phyloP scores from a whole-genome alignment of 2,113 vertebrate genomes.

The Misgurnus anguillicaudatus region DNA sequence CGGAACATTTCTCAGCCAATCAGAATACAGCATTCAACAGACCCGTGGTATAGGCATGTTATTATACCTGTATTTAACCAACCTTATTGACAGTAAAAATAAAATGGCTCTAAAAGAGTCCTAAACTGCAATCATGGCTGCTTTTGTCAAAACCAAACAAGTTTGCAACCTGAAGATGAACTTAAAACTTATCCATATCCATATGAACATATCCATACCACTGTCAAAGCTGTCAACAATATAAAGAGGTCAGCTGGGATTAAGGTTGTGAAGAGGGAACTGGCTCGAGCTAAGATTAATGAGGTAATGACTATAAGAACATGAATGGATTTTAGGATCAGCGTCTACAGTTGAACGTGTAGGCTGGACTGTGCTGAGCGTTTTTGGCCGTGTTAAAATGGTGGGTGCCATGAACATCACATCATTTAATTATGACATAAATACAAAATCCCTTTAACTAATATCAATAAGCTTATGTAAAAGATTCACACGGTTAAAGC shows the following conservation, averaged over 20 bases:
- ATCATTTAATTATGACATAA: neutral
- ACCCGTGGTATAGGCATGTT: too few species aligned
- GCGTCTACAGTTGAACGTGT: slow-evolving; percentile 28
- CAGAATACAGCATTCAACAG: too few species aligned
- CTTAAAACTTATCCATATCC: slow-evolving; percentile 30
- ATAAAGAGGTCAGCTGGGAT: slow-evolving; percentile 43
- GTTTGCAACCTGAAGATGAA: slow-evolving; percentile 34
- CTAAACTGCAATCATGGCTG: slow-evolving; percentile 23
- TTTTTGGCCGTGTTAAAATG: neutral
- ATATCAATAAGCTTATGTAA: neutral
- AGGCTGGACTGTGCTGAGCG: neutral
- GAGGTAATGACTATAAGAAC: slow-evolving; percentile 46
- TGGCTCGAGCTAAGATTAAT: slow-evolving; percentile 45
- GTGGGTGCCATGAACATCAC: neutral
- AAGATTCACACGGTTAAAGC: neutral
- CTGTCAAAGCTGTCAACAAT: slow-evolving; percentile 34
- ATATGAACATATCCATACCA: slow-evolving; percentile 25
- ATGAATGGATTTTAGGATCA: slow-evolving; percentile 52
- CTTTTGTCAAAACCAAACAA: slow-evolving; percentile 32
- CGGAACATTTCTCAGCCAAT: too few species aligned
- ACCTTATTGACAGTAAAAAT: slow-evolving; percentile 2
- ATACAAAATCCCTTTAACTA: too few species aligned
- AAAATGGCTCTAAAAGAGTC: neutral
- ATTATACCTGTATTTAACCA: neutral
- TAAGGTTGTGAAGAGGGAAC: slow-evolving; percentile 43